Evolutionary conservation across 2,888 invertebrate species (phyloP).

Genomic region (Tanypteryx hageni): DNA sequence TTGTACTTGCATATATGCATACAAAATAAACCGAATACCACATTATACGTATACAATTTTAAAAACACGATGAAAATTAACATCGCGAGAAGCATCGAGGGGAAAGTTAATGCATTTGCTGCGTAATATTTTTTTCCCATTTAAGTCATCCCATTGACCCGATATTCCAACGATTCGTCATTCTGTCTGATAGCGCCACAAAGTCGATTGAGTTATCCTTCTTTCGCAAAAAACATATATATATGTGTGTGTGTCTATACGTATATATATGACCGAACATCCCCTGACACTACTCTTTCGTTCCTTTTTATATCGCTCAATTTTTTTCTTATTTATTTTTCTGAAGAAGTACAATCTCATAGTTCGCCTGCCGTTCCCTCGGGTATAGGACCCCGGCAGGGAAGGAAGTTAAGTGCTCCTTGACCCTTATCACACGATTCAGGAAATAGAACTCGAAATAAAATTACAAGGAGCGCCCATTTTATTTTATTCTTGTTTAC

Average conservation of each 20-base stretch:
- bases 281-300: background rate
- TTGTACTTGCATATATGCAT: no score
- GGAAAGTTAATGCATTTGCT: no score
- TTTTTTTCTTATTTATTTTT: background rate
- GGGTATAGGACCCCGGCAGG: constrained; percentile 33
- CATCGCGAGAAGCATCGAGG: no score
- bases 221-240: background rate
- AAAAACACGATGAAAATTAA: no score
- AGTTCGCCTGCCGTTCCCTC: background rate
- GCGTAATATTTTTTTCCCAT: no score
- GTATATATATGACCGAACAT: background rate
- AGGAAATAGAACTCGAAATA: constrained; percentile 15
- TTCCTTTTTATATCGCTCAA: background rate
- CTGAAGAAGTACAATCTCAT: constrained; percentile 55
- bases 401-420: constrained; percentile 57
- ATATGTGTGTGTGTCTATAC: background rate
- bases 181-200: constrained; percentile 16
- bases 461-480: constrained; percentile 50
- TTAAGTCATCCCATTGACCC: no score
- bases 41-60: no score
- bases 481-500: constrained; percentile 8
- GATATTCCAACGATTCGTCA: constrained; percentile 13
- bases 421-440: constrained; percentile 59
- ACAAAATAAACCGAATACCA: no score
- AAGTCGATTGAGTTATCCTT: constrained; percentile 38